These are phyloP conservation scores for Trachops cirrhosus DNA, from an alignment of 2,797 vertebrate genomes.

Conservation along the genomic window DNA sequence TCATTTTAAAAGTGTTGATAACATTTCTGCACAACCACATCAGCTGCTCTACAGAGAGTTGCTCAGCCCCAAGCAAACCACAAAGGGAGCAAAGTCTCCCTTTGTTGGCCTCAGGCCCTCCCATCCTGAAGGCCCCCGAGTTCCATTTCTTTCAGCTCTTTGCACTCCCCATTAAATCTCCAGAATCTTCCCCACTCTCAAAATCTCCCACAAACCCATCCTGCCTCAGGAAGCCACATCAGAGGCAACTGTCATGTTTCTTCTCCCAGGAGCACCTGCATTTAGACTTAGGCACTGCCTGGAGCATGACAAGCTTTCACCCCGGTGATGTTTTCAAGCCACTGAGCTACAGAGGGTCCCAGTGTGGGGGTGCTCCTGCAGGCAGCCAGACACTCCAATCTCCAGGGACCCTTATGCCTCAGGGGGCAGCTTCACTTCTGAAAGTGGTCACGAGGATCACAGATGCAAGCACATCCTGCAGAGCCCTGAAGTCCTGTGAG, in stretches of 20 bases:
- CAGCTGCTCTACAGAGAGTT: background rate
- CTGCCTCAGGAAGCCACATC: background rate
- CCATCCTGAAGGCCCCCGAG: background rate
- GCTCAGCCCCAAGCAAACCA: background rate
- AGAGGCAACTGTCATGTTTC: rapidly evolving
- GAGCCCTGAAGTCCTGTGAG: background rate
- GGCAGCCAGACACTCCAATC: background rate
- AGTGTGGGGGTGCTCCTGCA: background rate
- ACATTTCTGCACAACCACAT: background rate
- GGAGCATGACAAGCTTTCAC: background rate
- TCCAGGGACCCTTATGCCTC: background rate
- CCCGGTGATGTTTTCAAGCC: background rate
- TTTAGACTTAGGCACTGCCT: background rate
- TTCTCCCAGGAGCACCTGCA: background rate
- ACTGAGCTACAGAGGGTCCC: background rate
- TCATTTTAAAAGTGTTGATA: background rate
- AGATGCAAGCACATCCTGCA: background rate
- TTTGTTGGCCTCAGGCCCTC: background rate
- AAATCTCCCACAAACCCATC: background rate
- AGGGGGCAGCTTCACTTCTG: background rate
- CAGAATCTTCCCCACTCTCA: background rate
- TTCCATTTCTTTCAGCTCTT: background rate
- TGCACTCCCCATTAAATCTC: background rate
- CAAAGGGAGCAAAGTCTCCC: background rate
- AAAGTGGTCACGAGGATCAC: background rate